Evolutionary conservation across 2,888 invertebrate species (phyloP), one percentile per base, ranked within the genome.

Genomic region (Ommatoiulus sabulosus): DNA sequence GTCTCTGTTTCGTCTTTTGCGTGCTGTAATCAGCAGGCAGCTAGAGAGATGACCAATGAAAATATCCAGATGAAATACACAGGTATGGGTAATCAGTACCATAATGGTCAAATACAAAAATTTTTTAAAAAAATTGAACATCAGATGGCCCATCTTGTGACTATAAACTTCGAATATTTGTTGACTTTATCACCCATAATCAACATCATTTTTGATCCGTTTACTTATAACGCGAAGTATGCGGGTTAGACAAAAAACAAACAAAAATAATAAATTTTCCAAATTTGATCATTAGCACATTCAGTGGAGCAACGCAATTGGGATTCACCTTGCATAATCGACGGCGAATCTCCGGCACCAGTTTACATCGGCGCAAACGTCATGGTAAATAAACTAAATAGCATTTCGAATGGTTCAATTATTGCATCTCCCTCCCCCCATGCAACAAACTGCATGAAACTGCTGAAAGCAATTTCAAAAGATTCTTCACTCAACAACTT

Each of bases 321-420:
- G 63, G 4, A 20, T 63, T 63, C 20, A 63, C 63, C 63, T 63
- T 63, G 20, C 52, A 52, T 63, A 72, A 24, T 72, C 24, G 72
- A 24, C 24, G 72, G 24, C 72, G 72, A 72, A 72, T 72, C 72
- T 72, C 24, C 10, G 72, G 72, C 72, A 72, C 72, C 72, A 52
- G 52, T 52, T 52, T 52, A 12, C 52, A 17, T 4, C 52, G 17
- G 52, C 52, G 52, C 15, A 52, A 72, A 24, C 24, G 72, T 72
- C 72, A 24, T 72, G 72, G n/a, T 72, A 72, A 24, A 72, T 10
- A 72, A 24, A 17, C 52, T 17, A 72, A 72, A 72, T 72, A 72
- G 72, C 72, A n/a, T 72, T 72, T 24, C 35, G 12, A 72, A 72
- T 72, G 72, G 72, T 72, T 72, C 72, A 72, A 72, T 72, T 72